These are phyloP conservation scores for Iphiclides podalirius DNA, from an alignment of 2,888 invertebrate genomes.

Conservation along the genomic window DNA sequence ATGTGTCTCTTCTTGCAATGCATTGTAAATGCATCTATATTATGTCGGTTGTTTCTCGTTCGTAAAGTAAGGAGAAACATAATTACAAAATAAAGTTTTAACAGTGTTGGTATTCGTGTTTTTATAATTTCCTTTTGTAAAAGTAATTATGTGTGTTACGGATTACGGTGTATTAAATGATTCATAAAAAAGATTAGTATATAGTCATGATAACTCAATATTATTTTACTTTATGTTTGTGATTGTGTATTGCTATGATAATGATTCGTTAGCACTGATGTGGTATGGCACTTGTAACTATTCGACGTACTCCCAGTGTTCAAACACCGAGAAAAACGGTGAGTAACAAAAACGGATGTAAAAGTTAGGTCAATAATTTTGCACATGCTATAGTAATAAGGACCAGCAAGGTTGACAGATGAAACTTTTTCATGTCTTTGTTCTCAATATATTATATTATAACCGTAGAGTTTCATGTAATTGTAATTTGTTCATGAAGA, in stretches of 20 bases:
- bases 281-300: conserved; percentile 78
- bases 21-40: conserved; percentile 33
- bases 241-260: conserved; percentile 67
- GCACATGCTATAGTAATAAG: conserved; percentile 20
- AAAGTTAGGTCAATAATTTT: conserved; percentile 37
- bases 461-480: neutral
- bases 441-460: conserved; percentile 4
- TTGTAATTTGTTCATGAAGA: neutral
- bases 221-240: conserved; percentile 66
- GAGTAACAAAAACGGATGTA: conserved; percentile 47
- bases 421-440: conserved; percentile 18
- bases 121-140: conserved; percentile 21
- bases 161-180: conserved; percentile 45
- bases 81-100: conserved; percentile 26
- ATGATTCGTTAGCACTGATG: conserved; percentile 69
- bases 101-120: conserved; percentile 23
- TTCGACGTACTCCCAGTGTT: conserved; percentile 76
- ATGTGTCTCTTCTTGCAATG: conserved; percentile 32
- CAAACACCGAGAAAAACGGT: conserved; percentile 76
- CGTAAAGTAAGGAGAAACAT: conserved; percentile 23
- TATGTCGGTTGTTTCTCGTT: conserved; percentile 30
- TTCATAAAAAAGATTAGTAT: conserved; percentile 57
- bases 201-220: conserved; percentile 53
- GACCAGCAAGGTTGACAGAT: conserved; percentile 22
- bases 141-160: conserved; percentile 36